Evolutionary conservation across 2,797 vertebrate species (phyloP).

Genomic region (Chiroxiphia lanceolata): DNA sequence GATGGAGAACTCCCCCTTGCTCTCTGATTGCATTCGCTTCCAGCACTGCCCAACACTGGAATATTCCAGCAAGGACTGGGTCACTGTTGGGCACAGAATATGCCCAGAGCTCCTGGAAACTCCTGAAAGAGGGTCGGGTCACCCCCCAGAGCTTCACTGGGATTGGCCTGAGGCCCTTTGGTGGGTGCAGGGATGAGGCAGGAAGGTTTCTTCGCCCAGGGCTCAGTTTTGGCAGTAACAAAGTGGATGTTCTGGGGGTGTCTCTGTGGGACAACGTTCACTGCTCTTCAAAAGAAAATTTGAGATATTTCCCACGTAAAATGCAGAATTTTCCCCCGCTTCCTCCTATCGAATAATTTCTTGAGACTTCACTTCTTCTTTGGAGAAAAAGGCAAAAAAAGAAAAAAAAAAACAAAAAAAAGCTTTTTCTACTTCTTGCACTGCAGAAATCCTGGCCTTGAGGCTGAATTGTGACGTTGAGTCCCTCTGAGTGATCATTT

Average conservation of each 20-base stretch:
- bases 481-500: background rate
- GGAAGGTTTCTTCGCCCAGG: background rate
- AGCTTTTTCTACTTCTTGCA: background rate
- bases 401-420: background rate
- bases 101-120: background rate
- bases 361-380: background rate
- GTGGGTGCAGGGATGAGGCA: background rate
- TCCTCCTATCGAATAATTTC: background rate
- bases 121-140: fast-evolving
- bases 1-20: background rate
- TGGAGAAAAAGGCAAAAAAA: background rate
- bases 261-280: background rate
- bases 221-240: background rate
- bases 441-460: background rate
- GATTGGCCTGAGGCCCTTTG: background rate
- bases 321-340: background rate
- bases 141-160: background rate
- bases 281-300: background rate
- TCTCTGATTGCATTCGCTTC: background rate
- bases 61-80: background rate
- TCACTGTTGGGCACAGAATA: background rate
- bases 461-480: background rate
- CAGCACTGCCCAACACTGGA: background rate
- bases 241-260: fast-evolving
- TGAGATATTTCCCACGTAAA: background rate